phyloP scores from a whole-genome alignment of 2,113 vertebrate genomes.

The Dasyornis broadbenti region DNA sequence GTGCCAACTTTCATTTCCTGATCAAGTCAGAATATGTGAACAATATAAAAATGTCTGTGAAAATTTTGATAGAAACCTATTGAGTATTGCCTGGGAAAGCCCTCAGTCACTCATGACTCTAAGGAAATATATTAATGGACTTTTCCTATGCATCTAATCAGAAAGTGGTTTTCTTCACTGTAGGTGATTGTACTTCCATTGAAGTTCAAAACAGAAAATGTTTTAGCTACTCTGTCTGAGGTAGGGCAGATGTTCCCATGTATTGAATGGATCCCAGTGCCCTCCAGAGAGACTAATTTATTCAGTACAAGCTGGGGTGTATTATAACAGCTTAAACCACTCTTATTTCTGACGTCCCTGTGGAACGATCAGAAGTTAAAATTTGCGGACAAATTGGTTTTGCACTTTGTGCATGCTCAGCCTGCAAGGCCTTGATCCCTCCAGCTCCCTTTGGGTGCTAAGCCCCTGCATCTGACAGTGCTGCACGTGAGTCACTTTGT shows the following conservation, averaged over 20 bases:
- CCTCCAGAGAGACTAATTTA: background rate
- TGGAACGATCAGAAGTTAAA: background rate
- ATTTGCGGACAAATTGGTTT: background rate
- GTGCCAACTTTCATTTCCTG: background rate
- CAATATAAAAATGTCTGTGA: background rate
- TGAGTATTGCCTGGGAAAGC: background rate
- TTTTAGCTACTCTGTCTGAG: background rate
- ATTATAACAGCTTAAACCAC: background rate
- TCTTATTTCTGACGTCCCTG: background rate
- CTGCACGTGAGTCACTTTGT: rapidly evolving
- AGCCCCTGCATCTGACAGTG: background rate
- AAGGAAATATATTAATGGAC: background rate
- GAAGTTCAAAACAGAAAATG: background rate
- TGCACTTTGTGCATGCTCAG: background rate
- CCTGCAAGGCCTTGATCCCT: background rate
- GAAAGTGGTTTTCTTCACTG: background rate
- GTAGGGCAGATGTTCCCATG: background rate
- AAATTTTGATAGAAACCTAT: background rate
- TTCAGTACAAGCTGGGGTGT: background rate
- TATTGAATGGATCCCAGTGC: background rate
- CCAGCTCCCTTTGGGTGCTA: background rate
- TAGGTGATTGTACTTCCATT: background rate
- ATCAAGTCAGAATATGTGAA: background rate
- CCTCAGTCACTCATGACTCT: background rate
- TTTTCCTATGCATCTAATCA: background rate